Base-by-base conservation (phyloP, 2,888 invertebrate genomes). In the Ernsta delagoae region DNA sequence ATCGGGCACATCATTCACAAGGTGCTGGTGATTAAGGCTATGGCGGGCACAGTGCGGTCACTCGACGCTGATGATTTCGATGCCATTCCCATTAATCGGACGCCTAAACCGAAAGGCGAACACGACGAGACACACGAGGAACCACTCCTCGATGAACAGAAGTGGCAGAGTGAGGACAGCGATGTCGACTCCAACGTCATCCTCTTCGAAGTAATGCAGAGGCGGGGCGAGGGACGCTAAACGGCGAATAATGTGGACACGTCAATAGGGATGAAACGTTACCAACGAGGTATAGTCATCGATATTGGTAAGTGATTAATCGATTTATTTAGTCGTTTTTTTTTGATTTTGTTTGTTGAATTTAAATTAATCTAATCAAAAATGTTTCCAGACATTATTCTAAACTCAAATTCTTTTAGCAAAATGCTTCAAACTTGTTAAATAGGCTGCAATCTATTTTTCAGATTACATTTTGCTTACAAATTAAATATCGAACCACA, bases 1-100 rank as follows among this genome's bases (percentile, higher is more conserved):
- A 94, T 94, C 9, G 94, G 96, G 62, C 99, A 99, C 86, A 96
- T 98, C 43, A 86, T 96, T 66, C 96, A 97, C 84, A 98, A 97
- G 87, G 92, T 93, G 24, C 72, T 86, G 16, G 75, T 89, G 50
- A 91, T 92, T 67, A 83, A 79, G 61, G 78, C 85, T 0, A 87
- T 90, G 0, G 79, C 84, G 0, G 87, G 88, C 0, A 81, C 86
- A 0, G 86, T 87, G 11, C 77, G 82, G 11, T 86, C 85, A 0
- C 69, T 89, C 1, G 83, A 87, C 43, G 70, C 77, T 0, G 84
- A 88, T 11, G 82, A 86, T 67, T 88, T 86, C 56, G 82, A 86
- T 1, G 54, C 74, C 1, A 72, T 81, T 6, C 74, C 70, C 7
- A 77, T 78, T 6, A 71, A 69, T 39, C 72, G 79, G 48, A 71